These are phyloP conservation scores for Trachelus tabidus DNA, from an alignment of 2,888 invertebrate genomes.

Conservation along the genomic window DNA sequence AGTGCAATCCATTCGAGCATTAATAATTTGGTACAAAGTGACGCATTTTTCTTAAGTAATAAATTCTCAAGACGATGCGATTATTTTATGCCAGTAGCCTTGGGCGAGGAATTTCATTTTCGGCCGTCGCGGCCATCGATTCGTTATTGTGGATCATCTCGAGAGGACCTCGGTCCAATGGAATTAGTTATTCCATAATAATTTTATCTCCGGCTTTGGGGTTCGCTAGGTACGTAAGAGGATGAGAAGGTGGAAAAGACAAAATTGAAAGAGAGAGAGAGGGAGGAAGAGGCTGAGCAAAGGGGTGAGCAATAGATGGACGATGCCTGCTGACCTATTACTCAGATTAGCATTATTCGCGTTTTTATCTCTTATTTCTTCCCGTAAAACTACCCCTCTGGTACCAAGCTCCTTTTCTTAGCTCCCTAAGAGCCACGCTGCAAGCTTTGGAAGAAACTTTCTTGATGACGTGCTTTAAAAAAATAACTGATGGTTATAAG, in stretches of 20 bases:
- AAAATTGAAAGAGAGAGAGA: slow-evolving; percentile 7
- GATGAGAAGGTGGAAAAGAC: background rate
- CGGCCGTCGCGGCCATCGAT: slow-evolving; percentile 21
- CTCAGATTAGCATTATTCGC: slow-evolving; percentile 10
- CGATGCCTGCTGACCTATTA: slow-evolving; percentile 7
- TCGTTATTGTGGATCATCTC: slow-evolving; percentile 26
- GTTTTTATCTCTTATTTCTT: slow-evolving; percentile 1
- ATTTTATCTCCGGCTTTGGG: slow-evolving; percentile 9
- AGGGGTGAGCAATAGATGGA: background rate
- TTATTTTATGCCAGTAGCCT: slow-evolving; percentile 23
- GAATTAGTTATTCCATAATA: slow-evolving; percentile 35
- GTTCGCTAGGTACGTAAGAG: background rate
- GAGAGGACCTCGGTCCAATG: slow-evolving; percentile 21
- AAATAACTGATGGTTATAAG: background rate
- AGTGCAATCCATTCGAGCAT: background rate
- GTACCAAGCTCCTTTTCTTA: background rate
- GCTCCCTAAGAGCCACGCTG: background rate
- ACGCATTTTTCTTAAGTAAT: background rate
- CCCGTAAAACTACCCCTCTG: background rate
- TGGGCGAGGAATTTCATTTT: slow-evolving; percentile 30
- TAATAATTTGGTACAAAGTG: background rate
- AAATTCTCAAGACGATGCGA: background rate
- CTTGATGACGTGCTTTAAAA: slow-evolving; percentile 3
- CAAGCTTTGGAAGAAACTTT: background rate
- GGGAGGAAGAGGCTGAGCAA: background rate